Base-by-base conservation (phyloP, 2,113 vertebrate genomes). In the Xenopus laevis region DNA sequence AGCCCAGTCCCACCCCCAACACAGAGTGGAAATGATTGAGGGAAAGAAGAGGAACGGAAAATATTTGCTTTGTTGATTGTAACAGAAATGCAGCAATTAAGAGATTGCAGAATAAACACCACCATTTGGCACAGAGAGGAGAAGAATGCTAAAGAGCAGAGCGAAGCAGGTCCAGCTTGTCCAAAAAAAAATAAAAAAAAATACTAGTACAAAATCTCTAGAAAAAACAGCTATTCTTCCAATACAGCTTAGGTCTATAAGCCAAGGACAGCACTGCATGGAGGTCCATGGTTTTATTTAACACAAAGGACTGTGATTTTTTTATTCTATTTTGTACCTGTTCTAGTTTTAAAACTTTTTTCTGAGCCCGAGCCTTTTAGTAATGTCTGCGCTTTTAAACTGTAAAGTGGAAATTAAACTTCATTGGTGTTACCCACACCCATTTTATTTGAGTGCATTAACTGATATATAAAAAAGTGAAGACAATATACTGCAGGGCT, bases 81-180 rank as follows among this genome's bases (percentile, higher is more conserved):
- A 16, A 30, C 17, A 55, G 72, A 61, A 68, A 68, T 68, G 60
- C 74, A 70, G 70, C 46, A 64, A 47, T 67, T 27, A 53, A 59
- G 71, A 65, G 15, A 70, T 30, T 70, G 74, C 50, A 64, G 18
- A 46, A 58, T 58, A 46, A 57, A 70, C 50, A 44, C 23, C 27
- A 57, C 10, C 46, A 21, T 61, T 8, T 46, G 65, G 20, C 17
- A 33, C 4, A 46, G 50, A 68, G 65, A 23, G 27, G 16, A 27
- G n/a, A 64, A 30, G 20, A 77, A 47, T 63, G 47, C 47, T 44
- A 12, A 64, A 40, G 57, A 10, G 16, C 68, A 13, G 15, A 77
- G 66, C 47, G 46, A 77, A 70, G 74, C 74, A 64, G 66, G n/a
- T 62, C 18, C n/a, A 50, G n/a, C n/a, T 52, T 46, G 23, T 18